These are phyloP conservation scores for Thymelicus sylvestris DNA, from an alignment of 2,888 invertebrate species.

Conservation along the genomic window DNA sequence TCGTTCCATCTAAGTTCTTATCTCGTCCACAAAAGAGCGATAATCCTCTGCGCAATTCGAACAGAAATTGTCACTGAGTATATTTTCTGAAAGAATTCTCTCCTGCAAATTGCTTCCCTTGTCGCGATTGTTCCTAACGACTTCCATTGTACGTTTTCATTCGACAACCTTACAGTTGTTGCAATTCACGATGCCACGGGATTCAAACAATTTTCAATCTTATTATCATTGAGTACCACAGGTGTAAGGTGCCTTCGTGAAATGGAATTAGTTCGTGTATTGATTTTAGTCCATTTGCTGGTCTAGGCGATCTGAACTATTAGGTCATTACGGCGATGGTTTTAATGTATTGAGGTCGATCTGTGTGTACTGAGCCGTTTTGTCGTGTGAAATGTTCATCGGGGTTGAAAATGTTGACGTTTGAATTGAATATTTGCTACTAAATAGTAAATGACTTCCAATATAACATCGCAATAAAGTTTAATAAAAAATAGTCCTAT, in stretches of 20 bases:
- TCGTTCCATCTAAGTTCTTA: constrained; percentile 13
- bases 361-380: constrained; percentile 1
- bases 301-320: constrained; percentile 28
- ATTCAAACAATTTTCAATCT: constrained; percentile 19
- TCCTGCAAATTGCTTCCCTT: constrained; percentile 57
- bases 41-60: constrained; percentile 25
- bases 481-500: too few species aligned
- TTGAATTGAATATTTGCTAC: too few species aligned
- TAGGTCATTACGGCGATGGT: constrained; percentile 16
- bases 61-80: constrained; percentile 31
- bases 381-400: background rate
- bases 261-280: constrained; percentile 13
- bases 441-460: too few species aligned
- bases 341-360: constrained; percentile 15
- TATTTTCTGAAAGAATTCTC: constrained; percentile 52
- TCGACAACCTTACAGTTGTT: constrained; percentile 38
- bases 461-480: too few species aligned
- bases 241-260: constrained; percentile 9
- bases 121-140: constrained; percentile 57
- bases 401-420: too few species aligned
- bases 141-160: constrained; percentile 53
- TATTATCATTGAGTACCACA: constrained; percentile 11
- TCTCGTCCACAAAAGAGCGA: constrained; percentile 22
- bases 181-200: constrained; percentile 21
- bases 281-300: constrained; percentile 21